Evolutionary conservation across 2,888 invertebrate species (phyloP).

Genomic region (Agonopterix arenella): DNA sequence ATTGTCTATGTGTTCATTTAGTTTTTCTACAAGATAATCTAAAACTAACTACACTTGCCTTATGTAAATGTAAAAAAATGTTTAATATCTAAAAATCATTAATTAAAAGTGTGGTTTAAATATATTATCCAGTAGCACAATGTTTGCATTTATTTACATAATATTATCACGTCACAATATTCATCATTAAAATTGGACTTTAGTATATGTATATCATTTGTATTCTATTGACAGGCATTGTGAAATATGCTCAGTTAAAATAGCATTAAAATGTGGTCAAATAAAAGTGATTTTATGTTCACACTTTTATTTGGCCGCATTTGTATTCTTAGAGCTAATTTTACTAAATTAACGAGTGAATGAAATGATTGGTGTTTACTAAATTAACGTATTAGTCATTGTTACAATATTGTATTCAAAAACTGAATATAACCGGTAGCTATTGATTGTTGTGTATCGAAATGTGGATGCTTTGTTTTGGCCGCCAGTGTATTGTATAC

Average conservation of each 20-base stretch:
- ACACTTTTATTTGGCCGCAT: slow-evolving; percentile 21
- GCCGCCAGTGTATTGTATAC: slow-evolving; percentile 10
- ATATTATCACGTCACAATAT: slow-evolving; percentile 28
- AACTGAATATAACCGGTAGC: slow-evolving; percentile 29
- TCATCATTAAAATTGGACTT: slow-evolving; percentile 1
- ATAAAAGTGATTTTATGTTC: slow-evolving; percentile 5
- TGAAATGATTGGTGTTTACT: not conserved
- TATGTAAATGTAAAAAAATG: slow-evolving; percentile 26
- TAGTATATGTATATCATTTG: not conserved
- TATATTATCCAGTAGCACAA: slow-evolving; percentile 36
- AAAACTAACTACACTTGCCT: slow-evolving; percentile 42
- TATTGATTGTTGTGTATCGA: slow-evolving; percentile 43
- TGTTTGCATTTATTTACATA: slow-evolving; percentile 46
- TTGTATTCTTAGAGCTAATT: slow-evolving; percentile 17
- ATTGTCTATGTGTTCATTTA: slow-evolving; percentile 54
- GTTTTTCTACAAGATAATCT: slow-evolving; percentile 25
- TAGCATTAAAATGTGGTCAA: not conserved
- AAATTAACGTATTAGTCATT: slow-evolving; percentile 8
- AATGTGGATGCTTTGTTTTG: slow-evolving; percentile 13
- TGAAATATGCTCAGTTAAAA: slow-evolving; percentile 2
- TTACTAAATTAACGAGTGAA: slow-evolving; percentile 4
- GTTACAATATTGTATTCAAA: slow-evolving; percentile 18
- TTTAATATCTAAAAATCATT: slow-evolving; percentile 2
- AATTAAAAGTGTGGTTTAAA: slow-evolving; percentile 4
- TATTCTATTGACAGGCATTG: slow-evolving; percentile 1